Evolutionary conservation across 2,113 vertebrate genomes (phyloP).

Genomic region (Pachyramphus minor): DNA sequence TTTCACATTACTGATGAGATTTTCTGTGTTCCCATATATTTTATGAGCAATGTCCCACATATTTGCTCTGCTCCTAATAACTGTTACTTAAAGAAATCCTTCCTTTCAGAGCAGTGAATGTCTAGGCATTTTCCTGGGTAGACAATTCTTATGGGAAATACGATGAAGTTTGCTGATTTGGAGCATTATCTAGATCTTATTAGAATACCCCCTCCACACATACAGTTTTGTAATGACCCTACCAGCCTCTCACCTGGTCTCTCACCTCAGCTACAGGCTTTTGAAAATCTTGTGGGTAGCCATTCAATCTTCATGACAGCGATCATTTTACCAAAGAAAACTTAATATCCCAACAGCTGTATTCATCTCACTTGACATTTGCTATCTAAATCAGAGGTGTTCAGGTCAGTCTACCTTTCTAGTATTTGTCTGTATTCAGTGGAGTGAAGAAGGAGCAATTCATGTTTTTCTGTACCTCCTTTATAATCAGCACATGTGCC

Average conservation of each 20-base stretch:
- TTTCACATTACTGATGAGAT: neutral
- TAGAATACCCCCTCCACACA: neutral
- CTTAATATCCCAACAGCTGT: neutral
- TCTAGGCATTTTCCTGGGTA: neutral
- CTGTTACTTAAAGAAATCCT: neutral
- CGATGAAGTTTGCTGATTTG: neutral
- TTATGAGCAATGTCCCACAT: neutral
- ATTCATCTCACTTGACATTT: neutral
- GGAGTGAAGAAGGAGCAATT: neutral
- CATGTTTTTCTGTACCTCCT: neutral
- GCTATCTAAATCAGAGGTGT: neutral
- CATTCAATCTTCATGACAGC: neutral
- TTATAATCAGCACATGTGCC: neutral
- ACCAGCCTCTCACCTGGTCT: neutral
- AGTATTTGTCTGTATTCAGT: neutral
- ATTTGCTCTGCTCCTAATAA: neutral
- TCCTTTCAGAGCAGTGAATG: neutral
- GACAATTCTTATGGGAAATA: neutral
- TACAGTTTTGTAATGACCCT: neutral
- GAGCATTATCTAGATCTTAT: neutral
- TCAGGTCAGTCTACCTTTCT: neutral
- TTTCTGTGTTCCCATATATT: neutral
- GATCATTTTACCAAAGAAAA: neutral
- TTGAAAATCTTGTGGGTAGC: neutral
- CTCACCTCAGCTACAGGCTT: neutral